Evolutionary conservation across 1,140 invertebrate genomes (phyloP).

Genomic region (Antheraea pernyi): DNA sequence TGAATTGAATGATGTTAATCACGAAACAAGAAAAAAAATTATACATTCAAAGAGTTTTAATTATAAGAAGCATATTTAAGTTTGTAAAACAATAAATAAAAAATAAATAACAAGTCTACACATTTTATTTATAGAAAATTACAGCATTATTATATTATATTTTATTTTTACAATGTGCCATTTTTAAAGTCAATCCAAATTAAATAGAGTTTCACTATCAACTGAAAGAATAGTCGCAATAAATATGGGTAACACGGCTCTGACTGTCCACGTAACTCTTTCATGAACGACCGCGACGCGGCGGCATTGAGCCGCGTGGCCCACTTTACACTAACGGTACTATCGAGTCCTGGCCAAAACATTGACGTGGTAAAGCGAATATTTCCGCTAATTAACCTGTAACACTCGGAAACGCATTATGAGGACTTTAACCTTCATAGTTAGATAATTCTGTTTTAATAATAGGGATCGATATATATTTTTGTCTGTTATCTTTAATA

Average conservation of each 20-base stretch:
- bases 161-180: not conserved
- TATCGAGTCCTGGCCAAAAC: conserved; percentile 45
- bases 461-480: not conserved
- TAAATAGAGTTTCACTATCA: conserved; percentile 8
- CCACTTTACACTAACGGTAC: conserved; percentile 46
- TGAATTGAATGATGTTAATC: too few species aligned
- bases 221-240: not conserved
- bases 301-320: conserved; percentile 33
- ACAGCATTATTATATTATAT: too few species aligned
- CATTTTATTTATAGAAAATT: too few species aligned
- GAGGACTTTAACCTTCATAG: conserved; percentile 26
- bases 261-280: conserved; percentile 31
- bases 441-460: not conserved
- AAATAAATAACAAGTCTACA: too few species aligned
- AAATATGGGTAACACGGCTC: conserved; percentile 13
- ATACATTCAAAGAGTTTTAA: too few species aligned
- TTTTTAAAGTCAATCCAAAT: not conserved
- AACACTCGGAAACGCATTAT: conserved; percentile 28
- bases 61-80: too few species aligned
- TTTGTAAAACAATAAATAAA: too few species aligned
- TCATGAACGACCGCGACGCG: conserved; percentile 14
- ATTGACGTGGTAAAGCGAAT: conserved; percentile 30
- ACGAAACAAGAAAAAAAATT: too few species aligned
- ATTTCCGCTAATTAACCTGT: conserved; percentile 48
- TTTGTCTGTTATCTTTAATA: too few species aligned